Percentiles rank a stretch among this genome's conserved stretches.
Evolutionary conservation across 2,797 vertebrate genomes (phyloP).

Genomic region (Nothura maculosa): DNA sequence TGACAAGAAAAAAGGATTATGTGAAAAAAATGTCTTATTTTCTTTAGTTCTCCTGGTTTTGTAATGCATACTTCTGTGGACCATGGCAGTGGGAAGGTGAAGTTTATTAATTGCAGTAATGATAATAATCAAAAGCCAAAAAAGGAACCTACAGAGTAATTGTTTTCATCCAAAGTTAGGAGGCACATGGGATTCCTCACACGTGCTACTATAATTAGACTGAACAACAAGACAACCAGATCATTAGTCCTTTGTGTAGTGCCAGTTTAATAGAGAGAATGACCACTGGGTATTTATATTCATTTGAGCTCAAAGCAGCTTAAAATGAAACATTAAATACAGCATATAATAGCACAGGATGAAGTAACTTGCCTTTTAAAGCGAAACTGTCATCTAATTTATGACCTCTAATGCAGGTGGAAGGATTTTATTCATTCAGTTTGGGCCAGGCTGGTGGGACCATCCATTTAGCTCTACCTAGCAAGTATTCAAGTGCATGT

Average conservation of each 20-base stretch:
- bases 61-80: not conserved
- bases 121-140: conserved; percentile 50
- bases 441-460: not conserved
- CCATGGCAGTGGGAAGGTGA: not conserved
- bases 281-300: conserved; percentile 61
- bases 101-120: conserved; percentile 51
- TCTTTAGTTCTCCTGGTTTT: not conserved
- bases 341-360: not conserved
- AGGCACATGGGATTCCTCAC: conserved; percentile 58
- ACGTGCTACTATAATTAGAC: conserved; percentile 63
- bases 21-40: not conserved
- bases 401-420: not conserved
- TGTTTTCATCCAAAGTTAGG: conserved; percentile 56
- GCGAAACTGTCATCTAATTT: not conserved
- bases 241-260: conserved; percentile 67
- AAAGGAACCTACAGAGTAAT: conserved; percentile 47
- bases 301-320: conserved; percentile 46
- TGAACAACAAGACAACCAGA: conserved; percentile 53
- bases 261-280: conserved; percentile 73
- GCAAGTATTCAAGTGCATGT: not conserved
- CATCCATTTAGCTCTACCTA: not conserved
- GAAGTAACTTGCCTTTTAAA: not conserved
- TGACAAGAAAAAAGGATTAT: not conserved
- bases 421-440: not conserved
- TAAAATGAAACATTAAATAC: conserved; percentile 52